These are phyloP conservation scores for Ryuthela nishihirai DNA, from an alignment of 2,888 invertebrate genomes.

Conservation along the genomic window DNA sequence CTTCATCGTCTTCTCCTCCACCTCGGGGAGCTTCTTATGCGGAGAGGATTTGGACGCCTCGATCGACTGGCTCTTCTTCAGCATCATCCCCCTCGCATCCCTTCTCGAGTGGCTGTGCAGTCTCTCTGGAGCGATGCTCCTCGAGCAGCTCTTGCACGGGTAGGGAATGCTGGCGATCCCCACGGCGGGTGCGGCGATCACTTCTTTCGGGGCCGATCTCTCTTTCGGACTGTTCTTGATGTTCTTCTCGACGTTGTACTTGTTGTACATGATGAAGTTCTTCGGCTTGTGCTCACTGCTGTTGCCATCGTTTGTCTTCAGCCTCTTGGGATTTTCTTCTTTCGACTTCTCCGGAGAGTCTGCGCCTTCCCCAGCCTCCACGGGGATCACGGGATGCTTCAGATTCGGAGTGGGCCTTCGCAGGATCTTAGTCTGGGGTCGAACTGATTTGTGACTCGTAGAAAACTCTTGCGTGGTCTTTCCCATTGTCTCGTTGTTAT, in stretches of 20 bases:
- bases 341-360: conserved; percentile 21
- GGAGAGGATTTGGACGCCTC: conserved; percentile 20
- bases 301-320: conserved; percentile 21
- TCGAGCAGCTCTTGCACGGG: conserved; percentile 34
- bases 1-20: not conserved
- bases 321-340: conserved; percentile 28
- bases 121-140: conserved; percentile 34
- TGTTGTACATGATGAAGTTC: conserved; percentile 33
- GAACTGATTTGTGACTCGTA: conserved; percentile 24
- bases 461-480: not conserved
- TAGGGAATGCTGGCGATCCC: conserved; percentile 10
- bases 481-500: not conserved
- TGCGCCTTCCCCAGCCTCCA: conserved; percentile 20
- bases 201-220: not conserved
- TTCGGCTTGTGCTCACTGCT: conserved; percentile 16
- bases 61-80: conserved; percentile 12
- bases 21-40: conserved; percentile 5
- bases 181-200: not conserved
- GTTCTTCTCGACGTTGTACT: conserved; percentile 32
- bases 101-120: conserved; percentile 32
- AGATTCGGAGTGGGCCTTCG: conserved; percentile 39
- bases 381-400: conserved; percentile 39
- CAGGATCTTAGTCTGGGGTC: conserved; percentile 40
- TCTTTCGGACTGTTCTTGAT: conserved; percentile 16
- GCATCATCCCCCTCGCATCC: conserved; percentile 27